A percentile compares a stretch with the other conserved stretches of the same genome.
Evolutionary conservation across 2,888 invertebrate genomes (phyloP).

Genomic region (Limnephilus rhombicus): DNA sequence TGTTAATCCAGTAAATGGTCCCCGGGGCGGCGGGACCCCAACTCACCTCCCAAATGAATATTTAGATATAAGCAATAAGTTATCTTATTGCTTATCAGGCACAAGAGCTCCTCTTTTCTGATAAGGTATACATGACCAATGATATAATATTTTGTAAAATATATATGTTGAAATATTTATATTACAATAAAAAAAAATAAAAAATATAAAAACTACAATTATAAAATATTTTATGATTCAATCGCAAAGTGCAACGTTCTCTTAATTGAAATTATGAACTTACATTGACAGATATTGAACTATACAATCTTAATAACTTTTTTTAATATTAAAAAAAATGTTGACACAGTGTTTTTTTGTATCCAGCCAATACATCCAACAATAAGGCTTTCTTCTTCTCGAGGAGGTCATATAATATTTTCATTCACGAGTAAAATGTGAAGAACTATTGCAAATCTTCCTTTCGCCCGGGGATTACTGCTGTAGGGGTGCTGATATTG

Average conservation of each 20-base stretch:
- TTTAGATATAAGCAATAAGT: too few species aligned
- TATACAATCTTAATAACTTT: background rate
- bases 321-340: too few species aligned
- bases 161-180: too few species aligned
- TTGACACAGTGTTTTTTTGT: background rate
- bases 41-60: too few species aligned
- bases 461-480: conserved; percentile 43
- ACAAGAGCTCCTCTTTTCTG: too few species aligned
- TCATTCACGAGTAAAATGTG: conserved; percentile 57
- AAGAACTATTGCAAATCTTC: conserved; percentile 59
- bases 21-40: too few species aligned
- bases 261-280: too few species aligned
- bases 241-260: background rate
- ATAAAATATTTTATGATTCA: background rate
- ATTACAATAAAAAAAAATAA: too few species aligned
- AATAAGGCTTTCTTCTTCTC: background rate
- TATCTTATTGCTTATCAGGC: too few species aligned
- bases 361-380: background rate
- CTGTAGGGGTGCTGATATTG: conserved; percentile 53
- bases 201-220: background rate
- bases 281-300: background rate
- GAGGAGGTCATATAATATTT: conserved; percentile 61
- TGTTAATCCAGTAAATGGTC: too few species aligned
- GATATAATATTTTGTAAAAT: too few species aligned
- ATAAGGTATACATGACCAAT: too few species aligned